Conservation (phyloP, 2,888 invertebrate species). For the Catotricha subobsoleta region DNA sequence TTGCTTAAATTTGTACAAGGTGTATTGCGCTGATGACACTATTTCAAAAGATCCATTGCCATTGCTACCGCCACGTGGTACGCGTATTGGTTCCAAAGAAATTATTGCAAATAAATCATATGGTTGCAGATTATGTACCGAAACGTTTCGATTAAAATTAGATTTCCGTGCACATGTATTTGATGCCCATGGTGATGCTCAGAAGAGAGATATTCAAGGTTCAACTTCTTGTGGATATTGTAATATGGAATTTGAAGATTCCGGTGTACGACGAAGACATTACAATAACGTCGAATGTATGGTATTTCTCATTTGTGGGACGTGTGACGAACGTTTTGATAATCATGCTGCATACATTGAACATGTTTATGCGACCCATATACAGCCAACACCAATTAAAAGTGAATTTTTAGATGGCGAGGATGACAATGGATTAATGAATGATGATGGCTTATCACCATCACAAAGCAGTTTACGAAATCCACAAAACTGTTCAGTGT, state of each 20-base stretch:
- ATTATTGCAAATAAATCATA: constrained; percentile 28
- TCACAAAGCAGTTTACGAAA: constrained; percentile 11
- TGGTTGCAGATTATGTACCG: constrained; percentile 27
- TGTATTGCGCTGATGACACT: constrained; percentile 20
- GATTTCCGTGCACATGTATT: constrained; percentile 30
- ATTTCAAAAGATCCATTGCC: constrained; percentile 13
- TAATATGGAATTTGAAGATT: constrained; percentile 25
- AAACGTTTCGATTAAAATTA: constrained; percentile 26
- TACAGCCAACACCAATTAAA: constrained; percentile 13
- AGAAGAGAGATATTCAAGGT: constrained; percentile 23
- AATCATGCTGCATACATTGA: constrained; percentile 27
- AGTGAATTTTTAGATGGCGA: background rate
- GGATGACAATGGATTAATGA: background rate
- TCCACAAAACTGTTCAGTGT: constrained; percentile 28
- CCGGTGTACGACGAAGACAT: constrained; percentile 26
- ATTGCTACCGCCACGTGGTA: constrained; percentile 8
- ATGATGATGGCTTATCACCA: background rate
- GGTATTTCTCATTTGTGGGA: constrained; percentile 26
- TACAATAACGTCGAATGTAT: constrained; percentile 31
- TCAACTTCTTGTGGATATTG: constrained; percentile 26
- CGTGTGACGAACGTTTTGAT: constrained; percentile 27
- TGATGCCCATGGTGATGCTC: constrained; percentile 25
- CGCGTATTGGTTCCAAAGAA: constrained; percentile 24
- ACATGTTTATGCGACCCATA: constrained; percentile 28
- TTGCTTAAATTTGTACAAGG: constrained; percentile 27